Conservation (phyloP, 2,113 vertebrate species). For the Pomatostomus ruficeps region DNA sequence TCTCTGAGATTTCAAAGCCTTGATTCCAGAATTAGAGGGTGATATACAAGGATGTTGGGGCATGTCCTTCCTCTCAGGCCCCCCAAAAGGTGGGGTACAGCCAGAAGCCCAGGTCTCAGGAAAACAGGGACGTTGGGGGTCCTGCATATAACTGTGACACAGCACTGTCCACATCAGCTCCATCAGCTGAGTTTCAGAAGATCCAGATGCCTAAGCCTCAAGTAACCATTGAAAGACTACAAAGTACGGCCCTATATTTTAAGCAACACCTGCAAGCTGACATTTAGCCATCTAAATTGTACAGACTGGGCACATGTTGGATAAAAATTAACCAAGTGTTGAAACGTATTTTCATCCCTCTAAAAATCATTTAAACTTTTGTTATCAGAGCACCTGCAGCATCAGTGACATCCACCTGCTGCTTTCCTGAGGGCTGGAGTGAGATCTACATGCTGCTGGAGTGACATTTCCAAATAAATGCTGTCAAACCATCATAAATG, state of each 20-base stretch:
- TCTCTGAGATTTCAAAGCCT: not conserved
- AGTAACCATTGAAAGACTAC: not conserved
- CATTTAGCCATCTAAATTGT: not conserved
- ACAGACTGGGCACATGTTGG: not conserved
- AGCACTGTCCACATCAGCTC: not conserved
- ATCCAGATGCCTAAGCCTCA: not conserved
- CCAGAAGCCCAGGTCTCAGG: not conserved
- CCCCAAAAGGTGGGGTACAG: not conserved
- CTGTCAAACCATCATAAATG: not conserved
- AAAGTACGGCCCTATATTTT: not conserved
- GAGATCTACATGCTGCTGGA: not conserved
- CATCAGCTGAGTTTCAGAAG: not conserved
- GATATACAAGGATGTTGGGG: not conserved
- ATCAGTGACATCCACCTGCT: not conserved
- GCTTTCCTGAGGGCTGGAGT: not conserved
- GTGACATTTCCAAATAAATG: not conserved
- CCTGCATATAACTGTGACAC: not conserved
- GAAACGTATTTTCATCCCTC: not conserved
- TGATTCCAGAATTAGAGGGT: not conserved
- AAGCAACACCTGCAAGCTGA: not conserved
- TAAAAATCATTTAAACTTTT: not conserved
- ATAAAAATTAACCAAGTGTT: not conserved
- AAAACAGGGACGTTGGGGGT: fast-evolving
- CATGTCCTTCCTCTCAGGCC: not conserved
- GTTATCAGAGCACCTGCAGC: not conserved